phyloP scores from a whole-genome alignment of 2,113 vertebrate species.

The Carlito syrichta region DNA sequence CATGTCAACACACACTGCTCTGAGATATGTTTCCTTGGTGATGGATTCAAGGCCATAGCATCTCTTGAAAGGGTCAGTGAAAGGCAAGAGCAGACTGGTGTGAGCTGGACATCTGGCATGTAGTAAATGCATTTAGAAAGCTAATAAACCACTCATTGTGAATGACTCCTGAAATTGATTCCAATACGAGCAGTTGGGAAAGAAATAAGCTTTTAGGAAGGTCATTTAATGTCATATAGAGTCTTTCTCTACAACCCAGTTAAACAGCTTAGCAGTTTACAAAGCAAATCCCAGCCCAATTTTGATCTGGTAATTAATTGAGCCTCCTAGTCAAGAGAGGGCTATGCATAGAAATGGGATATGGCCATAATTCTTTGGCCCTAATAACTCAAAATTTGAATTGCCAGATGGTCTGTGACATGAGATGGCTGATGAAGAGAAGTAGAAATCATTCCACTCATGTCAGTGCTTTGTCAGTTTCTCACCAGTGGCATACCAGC shows the following conservation, averaged over 20 bases:
- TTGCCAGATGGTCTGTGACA: conserved; percentile 54
- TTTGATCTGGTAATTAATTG: conserved; percentile 74
- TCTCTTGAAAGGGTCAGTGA: conserved; percentile 52
- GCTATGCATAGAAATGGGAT: conserved; percentile 24
- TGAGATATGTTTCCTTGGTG: conserved; percentile 34
- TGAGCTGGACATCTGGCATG: conserved; percentile 79
- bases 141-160: conserved; percentile 81
- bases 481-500: background rate
- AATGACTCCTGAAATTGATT: conserved; percentile 81
- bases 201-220: conserved; percentile 81
- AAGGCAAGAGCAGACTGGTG: conserved; percentile 70
- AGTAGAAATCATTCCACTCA: background rate
- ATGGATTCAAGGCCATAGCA: background rate
- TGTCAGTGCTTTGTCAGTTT: background rate
- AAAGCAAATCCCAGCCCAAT: conserved; percentile 72
- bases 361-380: conserved; percentile 31
- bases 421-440: conserved; percentile 54
- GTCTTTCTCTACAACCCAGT: conserved; percentile 70
- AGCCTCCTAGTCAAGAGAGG: conserved; percentile 44
- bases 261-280: conserved; percentile 72
- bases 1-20: conserved; percentile 23
- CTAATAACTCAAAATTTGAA: conserved; percentile 55
- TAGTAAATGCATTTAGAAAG: conserved; percentile 80
- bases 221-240: conserved; percentile 76
- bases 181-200: conserved; percentile 77